These are phyloP conservation scores for Menidia menidia DNA, from an alignment of 2,797 vertebrate genomes.

Conservation along the genomic window DNA sequence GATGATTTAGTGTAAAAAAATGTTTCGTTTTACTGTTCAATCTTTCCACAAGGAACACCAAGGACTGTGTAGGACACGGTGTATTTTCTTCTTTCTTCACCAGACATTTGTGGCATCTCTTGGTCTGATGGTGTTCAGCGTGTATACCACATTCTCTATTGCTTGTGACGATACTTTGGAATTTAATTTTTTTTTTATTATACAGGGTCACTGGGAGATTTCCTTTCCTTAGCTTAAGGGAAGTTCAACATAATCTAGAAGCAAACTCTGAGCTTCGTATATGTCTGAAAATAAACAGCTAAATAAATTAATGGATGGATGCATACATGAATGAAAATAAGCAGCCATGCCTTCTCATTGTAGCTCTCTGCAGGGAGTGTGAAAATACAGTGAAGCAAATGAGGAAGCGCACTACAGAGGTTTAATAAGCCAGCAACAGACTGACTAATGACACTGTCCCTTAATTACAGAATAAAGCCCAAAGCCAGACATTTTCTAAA, in stretches of 20 bases:
- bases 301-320: slow-evolving; percentile 42
- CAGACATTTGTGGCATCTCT: slow-evolving; percentile 18
- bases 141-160: slow-evolving; percentile 13
- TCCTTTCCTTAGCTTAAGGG: slow-evolving; percentile 25
- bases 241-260: slow-evolving; percentile 36
- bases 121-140: slow-evolving; percentile 7
- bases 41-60: slow-evolving; percentile 11
- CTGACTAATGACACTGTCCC: slow-evolving; percentile 14
- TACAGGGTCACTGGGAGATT: slow-evolving; percentile 15
- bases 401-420: slow-evolving; percentile 8
- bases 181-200: slow-evolving; percentile 15
- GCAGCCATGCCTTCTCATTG: neutral
- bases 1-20: slow-evolving; percentile 31
- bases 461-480: slow-evolving; percentile 20
- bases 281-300: slow-evolving; percentile 28
- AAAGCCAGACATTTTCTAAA: slow-evolving; percentile 11
- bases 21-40: slow-evolving; percentile 9
- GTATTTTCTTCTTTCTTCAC: slow-evolving; percentile 18
- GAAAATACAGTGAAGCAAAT: slow-evolving; percentile 5
- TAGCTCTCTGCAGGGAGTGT: slow-evolving; percentile 10
- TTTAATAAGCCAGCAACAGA: slow-evolving; percentile 3
- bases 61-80: slow-evolving; percentile 7
- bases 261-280: slow-evolving; percentile 4
- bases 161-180: slow-evolving; percentile 6
- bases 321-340: slow-evolving; percentile 32